These are phyloP conservation scores for Bolinopsis microptera DNA, from an alignment of 37 sponge, comb jelly and placozoan genomes.

Conservation along the genomic window DNA sequence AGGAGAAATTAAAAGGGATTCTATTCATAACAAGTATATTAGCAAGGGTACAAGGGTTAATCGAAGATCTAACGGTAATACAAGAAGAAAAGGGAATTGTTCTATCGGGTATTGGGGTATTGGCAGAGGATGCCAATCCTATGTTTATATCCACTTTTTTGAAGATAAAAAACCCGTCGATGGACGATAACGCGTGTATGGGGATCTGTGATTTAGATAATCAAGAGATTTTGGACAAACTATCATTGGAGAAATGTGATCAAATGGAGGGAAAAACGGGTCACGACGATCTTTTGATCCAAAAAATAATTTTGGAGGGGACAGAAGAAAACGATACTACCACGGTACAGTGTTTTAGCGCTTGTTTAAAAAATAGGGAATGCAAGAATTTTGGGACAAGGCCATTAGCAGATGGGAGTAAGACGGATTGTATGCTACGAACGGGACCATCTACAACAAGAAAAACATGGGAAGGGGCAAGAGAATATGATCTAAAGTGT, in stretches of 20 bases:
- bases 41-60: constrained; percentile 5
- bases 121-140: constrained; percentile 21
- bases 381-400: not conserved
- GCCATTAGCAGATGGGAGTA: not conserved
- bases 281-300: not conserved
- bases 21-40: not conserved
- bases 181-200: constrained; percentile 24
- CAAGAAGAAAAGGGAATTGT: constrained; percentile 34
- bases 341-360: not conserved
- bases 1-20: not conserved
- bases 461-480: constrained; percentile 33
- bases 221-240: not conserved
- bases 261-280: constrained; percentile 13
- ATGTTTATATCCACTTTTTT: constrained; percentile 33
- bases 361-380: not conserved
- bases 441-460: not conserved
- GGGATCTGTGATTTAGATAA: constrained; percentile 11
- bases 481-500: constrained; percentile 2
- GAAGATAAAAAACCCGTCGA: constrained; percentile 27
- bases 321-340: not conserved
- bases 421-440: not conserved
- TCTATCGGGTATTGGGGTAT: not conserved
- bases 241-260: not conserved
- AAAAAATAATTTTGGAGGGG: not conserved
- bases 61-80: constrained; percentile 20